These are phyloP conservation scores for Cebus imitator DNA, from an alignment of 2,113 vertebrate species.

Conservation along the genomic window DNA sequence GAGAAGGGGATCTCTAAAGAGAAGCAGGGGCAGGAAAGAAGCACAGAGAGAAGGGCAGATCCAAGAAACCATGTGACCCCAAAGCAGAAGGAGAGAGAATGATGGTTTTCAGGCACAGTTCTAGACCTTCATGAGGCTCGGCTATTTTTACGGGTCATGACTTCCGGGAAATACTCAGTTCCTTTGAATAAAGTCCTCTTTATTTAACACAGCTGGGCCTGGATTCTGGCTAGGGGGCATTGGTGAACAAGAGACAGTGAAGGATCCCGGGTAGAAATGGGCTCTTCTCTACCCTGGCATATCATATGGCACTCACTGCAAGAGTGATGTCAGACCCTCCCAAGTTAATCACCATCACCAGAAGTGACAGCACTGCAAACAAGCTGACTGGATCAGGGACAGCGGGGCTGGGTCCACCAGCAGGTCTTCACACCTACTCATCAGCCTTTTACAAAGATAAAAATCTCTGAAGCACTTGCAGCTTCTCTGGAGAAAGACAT, in stretches of 20 bases:
- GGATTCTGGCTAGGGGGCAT: too few relatives aligned
- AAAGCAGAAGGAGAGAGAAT: neutral
- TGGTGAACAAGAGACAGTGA: neutral
- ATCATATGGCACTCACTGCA: fast-evolving
- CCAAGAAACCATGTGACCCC: neutral
- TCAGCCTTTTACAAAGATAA: constrained; percentile 58
- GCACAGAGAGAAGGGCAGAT: neutral
- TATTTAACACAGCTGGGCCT: neutral
- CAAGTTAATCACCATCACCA: neutral
- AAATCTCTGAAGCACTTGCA: constrained; percentile 57
- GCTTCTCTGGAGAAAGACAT: constrained; percentile 52
- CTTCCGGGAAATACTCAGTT: neutral
- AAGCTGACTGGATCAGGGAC: constrained; percentile 27
- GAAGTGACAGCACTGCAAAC: neutral
- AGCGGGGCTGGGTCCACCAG: neutral
- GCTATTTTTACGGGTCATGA: neutral
- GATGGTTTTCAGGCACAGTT: neutral
- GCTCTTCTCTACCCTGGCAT: neutral
- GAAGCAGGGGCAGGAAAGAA: neutral
- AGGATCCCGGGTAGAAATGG: neutral
- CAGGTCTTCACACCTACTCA: constrained; percentile 46
- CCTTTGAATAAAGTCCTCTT: neutral
- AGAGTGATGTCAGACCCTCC: neutral
- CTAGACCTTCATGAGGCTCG: neutral
- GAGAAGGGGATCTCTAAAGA: neutral